Conservation (phyloP, 2,888 invertebrate genomes). For the Thelaira solivaga region DNA sequence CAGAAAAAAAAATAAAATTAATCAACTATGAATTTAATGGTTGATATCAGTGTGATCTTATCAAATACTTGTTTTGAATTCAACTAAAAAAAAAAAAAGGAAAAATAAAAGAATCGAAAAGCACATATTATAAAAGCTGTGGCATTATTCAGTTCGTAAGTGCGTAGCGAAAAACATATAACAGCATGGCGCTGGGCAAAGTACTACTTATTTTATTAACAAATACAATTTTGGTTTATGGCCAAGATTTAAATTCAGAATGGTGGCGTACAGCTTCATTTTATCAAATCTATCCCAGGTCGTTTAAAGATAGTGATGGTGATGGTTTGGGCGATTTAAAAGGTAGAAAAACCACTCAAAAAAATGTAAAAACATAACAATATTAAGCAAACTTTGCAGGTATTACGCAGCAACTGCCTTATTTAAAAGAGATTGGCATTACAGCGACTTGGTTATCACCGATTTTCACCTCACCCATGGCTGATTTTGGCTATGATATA, state of each 20-base stretch:
- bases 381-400: constrained; percentile 77
- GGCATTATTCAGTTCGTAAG: neutral
- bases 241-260: constrained; percentile 54
- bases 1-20: no score
- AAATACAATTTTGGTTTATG: constrained; percentile 61
- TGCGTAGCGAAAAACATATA: neutral
- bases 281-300: constrained; percentile 92
- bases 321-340: constrained; percentile 91
- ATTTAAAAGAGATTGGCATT: constrained; percentile 83
- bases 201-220: constrained; percentile 33
- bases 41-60: no score
- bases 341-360: constrained; percentile 78
- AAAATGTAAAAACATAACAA: neutral
- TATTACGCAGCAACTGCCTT: constrained; percentile 80
- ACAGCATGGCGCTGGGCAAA: constrained; percentile 33
- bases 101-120: no score
- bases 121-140: no score
- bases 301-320: constrained; percentile 89
- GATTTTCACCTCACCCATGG: constrained; percentile 86
- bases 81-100: no score
- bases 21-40: no score
- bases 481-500: constrained; percentile 88
- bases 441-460: constrained; percentile 86
- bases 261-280: constrained; percentile 91
- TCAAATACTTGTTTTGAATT: no score